These are phyloP conservation scores for Drusus annulatus DNA, from an alignment of 1,140 invertebrate genomes.

Conservation along the genomic window DNA sequence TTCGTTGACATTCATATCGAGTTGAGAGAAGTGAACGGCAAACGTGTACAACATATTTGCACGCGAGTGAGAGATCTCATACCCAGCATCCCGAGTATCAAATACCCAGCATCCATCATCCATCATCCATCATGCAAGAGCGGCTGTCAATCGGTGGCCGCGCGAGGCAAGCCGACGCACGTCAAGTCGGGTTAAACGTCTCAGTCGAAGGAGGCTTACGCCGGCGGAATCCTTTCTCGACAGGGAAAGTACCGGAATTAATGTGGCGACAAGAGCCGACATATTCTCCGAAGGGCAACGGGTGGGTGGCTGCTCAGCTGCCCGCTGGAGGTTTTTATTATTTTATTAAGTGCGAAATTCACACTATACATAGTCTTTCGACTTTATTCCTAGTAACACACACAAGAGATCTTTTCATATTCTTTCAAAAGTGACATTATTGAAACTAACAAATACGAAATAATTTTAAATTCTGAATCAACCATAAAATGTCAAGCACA, in stretches of 20 bases:
- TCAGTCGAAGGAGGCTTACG: not conserved
- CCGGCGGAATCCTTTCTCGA: not conserved
- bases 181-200: not conserved
- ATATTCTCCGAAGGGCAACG: not conserved
- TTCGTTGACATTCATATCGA: too few relatives aligned
- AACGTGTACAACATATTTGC: too few relatives aligned
- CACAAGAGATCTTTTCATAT: too few relatives aligned
- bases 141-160: not conserved
- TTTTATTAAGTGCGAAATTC: too few relatives aligned
- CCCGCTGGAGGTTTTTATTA: not conserved
- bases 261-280: conserved; percentile 1
- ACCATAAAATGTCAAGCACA: too few relatives aligned
- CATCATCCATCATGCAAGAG: not conserved
- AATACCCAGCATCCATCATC: not conserved
- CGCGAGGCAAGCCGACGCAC: not conserved
- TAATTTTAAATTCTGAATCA: too few relatives aligned
- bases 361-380: too few relatives aligned
- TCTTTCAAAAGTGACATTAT: too few relatives aligned
- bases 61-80: too few relatives aligned
- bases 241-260: conserved; percentile 7
- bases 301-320: not conserved
- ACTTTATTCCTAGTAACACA: too few relatives aligned
- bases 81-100: not conserved
- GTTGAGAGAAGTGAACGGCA: too few relatives aligned
- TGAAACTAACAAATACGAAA: too few relatives aligned